Evolutionary conservation across 2,888 invertebrate genomes (phyloP).

Genomic region (Hedychridium roseum): DNA sequence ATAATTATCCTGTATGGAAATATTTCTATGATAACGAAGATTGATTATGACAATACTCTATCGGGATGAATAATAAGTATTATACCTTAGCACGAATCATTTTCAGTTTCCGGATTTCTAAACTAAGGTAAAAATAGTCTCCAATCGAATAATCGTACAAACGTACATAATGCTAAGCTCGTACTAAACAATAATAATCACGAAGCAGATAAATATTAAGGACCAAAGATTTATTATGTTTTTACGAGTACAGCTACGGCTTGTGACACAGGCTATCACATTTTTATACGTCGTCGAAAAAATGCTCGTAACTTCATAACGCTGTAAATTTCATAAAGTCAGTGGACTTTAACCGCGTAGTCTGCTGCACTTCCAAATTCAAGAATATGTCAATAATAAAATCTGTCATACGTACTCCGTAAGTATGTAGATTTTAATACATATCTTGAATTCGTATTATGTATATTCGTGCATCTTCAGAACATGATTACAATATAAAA

Average conservation of each 20-base stretch:
- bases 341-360: slow-evolving; percentile 13
- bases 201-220: slow-evolving; percentile 54
- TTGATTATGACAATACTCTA: too few relatives aligned
- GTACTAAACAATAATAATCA: slow-evolving; percentile 35
- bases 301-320: slow-evolving; percentile 26
- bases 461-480: slow-evolving; percentile 3
- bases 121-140: slow-evolving; percentile 18
- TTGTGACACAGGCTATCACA: slow-evolving; percentile 45
- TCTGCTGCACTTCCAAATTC: slow-evolving; percentile 24
- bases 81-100: too few relatives aligned
- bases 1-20: too few relatives aligned
- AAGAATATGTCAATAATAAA: slow-evolving; percentile 6
- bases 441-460: slow-evolving; percentile 6
- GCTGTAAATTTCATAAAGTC: slow-evolving; percentile 3
- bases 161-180: slow-evolving; percentile 24
- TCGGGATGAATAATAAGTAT: too few relatives aligned
- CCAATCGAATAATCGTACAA: slow-evolving; percentile 28
- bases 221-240: slow-evolving; percentile 60
- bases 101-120: too few relatives aligned
- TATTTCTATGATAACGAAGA: too few relatives aligned
- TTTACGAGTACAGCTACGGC: slow-evolving; percentile 23
- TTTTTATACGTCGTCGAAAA: slow-evolving; percentile 40
- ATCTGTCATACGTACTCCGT: background rate
- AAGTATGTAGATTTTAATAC: slow-evolving; percentile 13
- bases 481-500: slow-evolving; percentile 1